phyloP scores from a whole-genome alignment of 2,113 vertebrate species.

The Gymnarchus niloticus region DNA sequence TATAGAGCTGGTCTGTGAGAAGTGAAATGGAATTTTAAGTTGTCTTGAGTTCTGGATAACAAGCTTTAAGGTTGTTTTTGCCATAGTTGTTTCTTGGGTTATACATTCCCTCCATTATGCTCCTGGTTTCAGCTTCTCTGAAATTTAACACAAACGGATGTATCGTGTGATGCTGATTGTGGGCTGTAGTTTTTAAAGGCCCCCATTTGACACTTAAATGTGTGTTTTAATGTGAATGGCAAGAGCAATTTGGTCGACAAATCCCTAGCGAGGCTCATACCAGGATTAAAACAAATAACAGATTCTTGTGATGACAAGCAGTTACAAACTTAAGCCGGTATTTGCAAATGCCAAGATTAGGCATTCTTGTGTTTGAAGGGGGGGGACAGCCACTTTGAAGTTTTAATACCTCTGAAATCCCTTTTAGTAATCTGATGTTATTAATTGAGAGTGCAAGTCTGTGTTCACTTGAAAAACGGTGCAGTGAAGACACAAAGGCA shows the following conservation, averaged over 20 bases:
- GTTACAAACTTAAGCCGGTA: conserved; percentile 36
- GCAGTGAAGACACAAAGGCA: conserved; percentile 12
- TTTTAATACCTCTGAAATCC: conserved; percentile 39
- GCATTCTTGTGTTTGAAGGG: conserved; percentile 17
- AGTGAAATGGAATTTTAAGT: background rate
- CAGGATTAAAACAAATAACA: conserved; percentile 32
- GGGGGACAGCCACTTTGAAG: conserved; percentile 37
- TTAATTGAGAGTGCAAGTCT: conserved; percentile 35
- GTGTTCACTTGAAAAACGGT: conserved; percentile 28
- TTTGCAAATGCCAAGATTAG: conserved; percentile 38
- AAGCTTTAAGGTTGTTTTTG: background rate
- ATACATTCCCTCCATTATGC: background rate
- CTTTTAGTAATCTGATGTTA: conserved; percentile 38
- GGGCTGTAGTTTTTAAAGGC: conserved; percentile 33
- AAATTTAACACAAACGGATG: background rate
- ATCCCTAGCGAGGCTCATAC: conserved; percentile 29
- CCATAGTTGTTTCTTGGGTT: background rate
- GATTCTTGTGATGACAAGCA: conserved; percentile 39
- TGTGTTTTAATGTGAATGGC: conserved; percentile 34
- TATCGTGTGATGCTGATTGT: conserved; percentile 21
- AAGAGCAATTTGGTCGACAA: conserved; percentile 33
- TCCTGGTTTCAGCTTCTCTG: background rate
- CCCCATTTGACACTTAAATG: conserved; percentile 41
- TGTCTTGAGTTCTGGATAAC: background rate
- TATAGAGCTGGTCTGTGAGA: background rate